A percentile compares a stretch with the other conserved stretches of the same genome.
These are phyloP conservation scores for Gobio gobio DNA, from an alignment of 2,113 vertebrate genomes.

Conservation along the genomic window DNA sequence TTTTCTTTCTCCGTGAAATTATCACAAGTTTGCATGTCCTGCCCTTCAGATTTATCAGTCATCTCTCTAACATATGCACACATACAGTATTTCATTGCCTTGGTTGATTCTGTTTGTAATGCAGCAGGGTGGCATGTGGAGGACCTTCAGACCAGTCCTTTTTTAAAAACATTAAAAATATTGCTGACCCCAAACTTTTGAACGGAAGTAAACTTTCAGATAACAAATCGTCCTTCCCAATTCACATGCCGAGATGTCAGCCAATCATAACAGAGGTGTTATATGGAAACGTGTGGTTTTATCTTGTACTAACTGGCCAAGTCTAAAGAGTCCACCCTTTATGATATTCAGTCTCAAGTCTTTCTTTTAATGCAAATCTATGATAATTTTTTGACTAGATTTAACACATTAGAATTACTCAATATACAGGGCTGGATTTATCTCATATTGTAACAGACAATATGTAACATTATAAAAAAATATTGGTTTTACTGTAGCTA, in stretches of 20 bases:
- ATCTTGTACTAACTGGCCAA: background rate
- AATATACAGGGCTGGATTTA: background rate
- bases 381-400: background rate
- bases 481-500: too few relatives aligned
- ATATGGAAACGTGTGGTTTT: background rate
- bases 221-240: too few relatives aligned
- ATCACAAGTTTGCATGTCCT: slow-evolving; percentile 20
- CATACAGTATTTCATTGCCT: background rate
- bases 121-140: slow-evolving; percentile 17
- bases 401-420: background rate
- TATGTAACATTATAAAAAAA: too few relatives aligned
- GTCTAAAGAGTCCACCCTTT: too few relatives aligned
- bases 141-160: background rate
- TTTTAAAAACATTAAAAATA: too few relatives aligned
- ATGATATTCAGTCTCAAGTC: background rate
- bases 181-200: too few relatives aligned
- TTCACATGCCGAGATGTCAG: background rate
- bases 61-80: slow-evolving; percentile 4
- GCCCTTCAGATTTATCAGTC: slow-evolving; percentile 18
- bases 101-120: slow-evolving; percentile 32
- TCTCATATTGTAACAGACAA: too few relatives aligned
- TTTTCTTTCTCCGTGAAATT: background rate
- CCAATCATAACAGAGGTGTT: background rate
- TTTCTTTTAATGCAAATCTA: background rate
- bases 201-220: too few relatives aligned